Percentiles rank a stretch among this genome's conserved stretches.
Conservation (phyloP, 2,888 invertebrate species). For the Ctenicera cuprea region DNA sequence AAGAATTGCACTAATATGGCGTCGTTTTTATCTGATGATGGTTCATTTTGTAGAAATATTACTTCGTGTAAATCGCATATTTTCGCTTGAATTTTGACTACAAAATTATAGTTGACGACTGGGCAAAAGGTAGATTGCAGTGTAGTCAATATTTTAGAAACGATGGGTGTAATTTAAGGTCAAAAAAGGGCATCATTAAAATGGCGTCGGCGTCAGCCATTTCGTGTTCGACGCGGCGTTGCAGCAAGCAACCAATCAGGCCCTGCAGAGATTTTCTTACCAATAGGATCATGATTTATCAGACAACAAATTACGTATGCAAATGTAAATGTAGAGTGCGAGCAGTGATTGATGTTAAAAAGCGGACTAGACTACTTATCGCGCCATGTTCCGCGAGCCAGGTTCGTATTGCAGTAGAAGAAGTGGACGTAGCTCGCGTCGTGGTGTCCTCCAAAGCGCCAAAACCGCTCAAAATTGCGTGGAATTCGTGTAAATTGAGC, state of each 20-base stretch:
- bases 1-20: too few species aligned
- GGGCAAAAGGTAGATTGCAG: too few species aligned
- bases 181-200: constrained; percentile 44
- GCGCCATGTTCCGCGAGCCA: constrained; percentile 58
- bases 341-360: constrained; percentile 59
- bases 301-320: constrained; percentile 60
- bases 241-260: constrained; percentile 58
- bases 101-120: not conserved
- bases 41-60: not conserved
- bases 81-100: too few species aligned
- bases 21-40: too few species aligned
- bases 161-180: not conserved
- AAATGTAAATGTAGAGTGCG: constrained; percentile 54
- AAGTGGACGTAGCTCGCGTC: constrained; percentile 24
- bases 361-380: constrained; percentile 61
- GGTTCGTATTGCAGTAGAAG: constrained; percentile 56
- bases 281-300: constrained; percentile 61
- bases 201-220: constrained; percentile 63
- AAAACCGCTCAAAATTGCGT: constrained; percentile 48
- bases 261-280: constrained; percentile 56
- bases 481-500: constrained; percentile 49
- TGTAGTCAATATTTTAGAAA: not conserved
- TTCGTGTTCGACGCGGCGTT: constrained; percentile 48
- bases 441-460: constrained; percentile 32
- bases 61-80: too few species aligned